Percentiles rank a stretch among this genome's conserved stretches.
Conservation (phyloP, 2,888 invertebrate species). For the Ganaspis brasiliensis region DNA sequence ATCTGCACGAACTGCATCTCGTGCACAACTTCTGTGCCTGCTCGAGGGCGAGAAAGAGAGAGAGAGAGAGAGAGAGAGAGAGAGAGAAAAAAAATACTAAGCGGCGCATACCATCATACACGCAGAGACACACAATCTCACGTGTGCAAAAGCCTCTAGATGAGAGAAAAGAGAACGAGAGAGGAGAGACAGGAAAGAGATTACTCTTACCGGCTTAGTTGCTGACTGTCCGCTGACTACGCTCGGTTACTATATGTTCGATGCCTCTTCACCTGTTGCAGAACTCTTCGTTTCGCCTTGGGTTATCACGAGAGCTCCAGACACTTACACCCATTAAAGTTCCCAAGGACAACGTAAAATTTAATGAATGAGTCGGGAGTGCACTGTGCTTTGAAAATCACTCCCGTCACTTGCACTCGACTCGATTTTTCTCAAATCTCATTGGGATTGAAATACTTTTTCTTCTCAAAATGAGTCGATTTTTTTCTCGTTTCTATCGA, state of each 20-base stretch:
- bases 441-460: neutral
- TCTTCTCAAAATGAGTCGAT: too few species aligned
- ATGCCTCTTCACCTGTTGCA: conserved; percentile 70
- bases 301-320: conserved; percentile 30
- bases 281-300: conserved; percentile 52
- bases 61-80: conserved; percentile 38
- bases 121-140: conserved; percentile 20
- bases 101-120: conserved; percentile 14
- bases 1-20: conserved; percentile 40
- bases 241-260: conserved; percentile 61
- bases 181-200: conserved; percentile 71
- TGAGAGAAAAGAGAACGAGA: conserved; percentile 59
- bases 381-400: conserved; percentile 11
- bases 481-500: too few species aligned
- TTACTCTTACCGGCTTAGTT: conserved; percentile 69
- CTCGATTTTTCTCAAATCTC: too few species aligned
- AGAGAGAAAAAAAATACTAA: conserved; percentile 14
- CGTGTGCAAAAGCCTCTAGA: conserved; percentile 25
- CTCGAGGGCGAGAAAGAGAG: conserved; percentile 4
- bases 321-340: conserved; percentile 14
- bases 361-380: conserved; percentile 19
- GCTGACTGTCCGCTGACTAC: conserved; percentile 75
- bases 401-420: neutral
- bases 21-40: conserved; percentile 33
- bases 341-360: conserved; percentile 11